phyloP scores from a whole-genome alignment of 64 coral and sea anemone species.

The Actinia tenebrosa region DNA sequence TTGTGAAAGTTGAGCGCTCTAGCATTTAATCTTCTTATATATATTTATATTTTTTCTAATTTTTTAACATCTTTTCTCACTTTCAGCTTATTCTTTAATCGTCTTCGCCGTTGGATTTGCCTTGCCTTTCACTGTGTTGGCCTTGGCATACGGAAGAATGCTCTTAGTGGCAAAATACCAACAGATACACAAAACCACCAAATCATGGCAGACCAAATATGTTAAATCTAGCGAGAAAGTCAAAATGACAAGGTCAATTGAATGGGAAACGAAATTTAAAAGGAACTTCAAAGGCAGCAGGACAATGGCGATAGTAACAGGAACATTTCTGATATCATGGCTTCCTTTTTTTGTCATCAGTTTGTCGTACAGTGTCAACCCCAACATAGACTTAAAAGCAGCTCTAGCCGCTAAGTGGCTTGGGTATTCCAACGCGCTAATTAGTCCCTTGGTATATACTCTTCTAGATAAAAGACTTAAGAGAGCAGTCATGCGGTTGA shows the following conservation, averaged over 20 bases:
- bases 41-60: too few species aligned
- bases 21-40: too few species aligned
- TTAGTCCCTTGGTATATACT: conserved; percentile 11
- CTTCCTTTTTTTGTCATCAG: conserved; percentile 7
- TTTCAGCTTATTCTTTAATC: conserved; percentile 1
- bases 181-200: neutral
- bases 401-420: conserved; percentile 3
- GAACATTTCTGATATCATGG: conserved; percentile 8
- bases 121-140: neutral
- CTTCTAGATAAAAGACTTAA: neutral
- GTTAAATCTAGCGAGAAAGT: neutral
- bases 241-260: neutral
- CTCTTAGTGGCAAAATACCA: neutral
- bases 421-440: neutral
- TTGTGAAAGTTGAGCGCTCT: too few species aligned
- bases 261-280: conserved; percentile 4
- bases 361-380: neutral
- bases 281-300: conserved; percentile 10
- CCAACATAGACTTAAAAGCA: neutral
- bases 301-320: conserved; percentile 7
- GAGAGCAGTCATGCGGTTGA: neutral
- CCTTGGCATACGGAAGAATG: conserved; percentile 7
- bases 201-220: conserved; percentile 7
- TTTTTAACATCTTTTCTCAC: neutral
- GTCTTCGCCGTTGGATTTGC: conserved; percentile 1